Evolutionary conservation across 2,888 invertebrate species (phyloP).

Genomic region (Trachelus iudaicus): DNA sequence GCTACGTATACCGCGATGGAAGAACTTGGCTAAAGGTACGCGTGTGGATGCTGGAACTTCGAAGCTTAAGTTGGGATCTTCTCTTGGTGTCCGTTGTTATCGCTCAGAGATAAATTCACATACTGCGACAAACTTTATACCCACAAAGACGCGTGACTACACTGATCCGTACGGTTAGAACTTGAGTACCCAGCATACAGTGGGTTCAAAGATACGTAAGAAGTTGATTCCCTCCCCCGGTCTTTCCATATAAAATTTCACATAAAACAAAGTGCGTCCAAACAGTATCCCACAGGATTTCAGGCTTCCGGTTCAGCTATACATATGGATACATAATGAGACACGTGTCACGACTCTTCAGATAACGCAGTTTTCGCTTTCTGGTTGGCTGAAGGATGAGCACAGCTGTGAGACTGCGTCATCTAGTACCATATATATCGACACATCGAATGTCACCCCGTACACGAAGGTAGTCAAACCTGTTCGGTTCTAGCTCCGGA

Average conservation of each 20-base stretch:
- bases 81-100: neutral
- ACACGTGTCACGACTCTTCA: neutral
- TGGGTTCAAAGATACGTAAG: neutral
- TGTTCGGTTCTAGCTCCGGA: neutral
- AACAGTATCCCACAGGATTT: neutral
- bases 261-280: neutral
- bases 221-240: neutral
- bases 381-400: neutral
- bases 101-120: constrained; percentile 10
- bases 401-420: neutral
- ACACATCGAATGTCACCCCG: neutral
- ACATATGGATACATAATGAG: neutral
- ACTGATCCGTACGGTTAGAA: neutral
- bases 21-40: neutral
- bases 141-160: neutral
- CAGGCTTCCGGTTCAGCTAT: neutral
- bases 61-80: neutral
- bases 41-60: neutral
- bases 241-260: neutral
- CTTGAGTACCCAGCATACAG: neutral
- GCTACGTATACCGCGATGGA: neutral
- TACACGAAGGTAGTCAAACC: neutral
- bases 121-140: neutral
- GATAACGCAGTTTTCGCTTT: neutral
- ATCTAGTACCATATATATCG: neutral